These are phyloP conservation scores for Dicrurus megarhynchus DNA, from an alignment of 2,113 vertebrate genomes.

Conservation along the genomic window DNA sequence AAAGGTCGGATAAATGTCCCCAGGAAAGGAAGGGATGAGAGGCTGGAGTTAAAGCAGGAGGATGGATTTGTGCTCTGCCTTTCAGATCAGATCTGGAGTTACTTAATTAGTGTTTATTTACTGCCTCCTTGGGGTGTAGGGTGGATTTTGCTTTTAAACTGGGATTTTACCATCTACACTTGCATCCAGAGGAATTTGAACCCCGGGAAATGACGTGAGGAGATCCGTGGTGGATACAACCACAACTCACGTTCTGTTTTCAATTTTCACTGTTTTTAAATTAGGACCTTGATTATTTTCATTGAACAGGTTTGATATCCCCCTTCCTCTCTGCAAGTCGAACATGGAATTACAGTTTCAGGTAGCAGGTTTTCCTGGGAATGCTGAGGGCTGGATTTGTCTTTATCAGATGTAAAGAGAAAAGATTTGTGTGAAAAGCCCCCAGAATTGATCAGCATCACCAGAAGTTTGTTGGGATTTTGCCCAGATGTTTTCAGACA, in stretches of 20 bases:
- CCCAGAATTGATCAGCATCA: background rate
- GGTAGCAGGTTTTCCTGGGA: background rate
- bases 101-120: background rate
- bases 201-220: background rate
- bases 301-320: background rate
- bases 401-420: background rate
- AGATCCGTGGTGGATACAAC: background rate
- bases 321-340: fast-evolving
- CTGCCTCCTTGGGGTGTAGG: background rate
- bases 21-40: background rate
- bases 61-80: background rate
- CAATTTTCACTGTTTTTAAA: background rate
- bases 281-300: background rate
- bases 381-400: background rate
- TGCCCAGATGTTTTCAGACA: background rate
- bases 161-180: background rate
- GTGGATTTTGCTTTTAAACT: background rate
- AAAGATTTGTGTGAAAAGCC: background rate
- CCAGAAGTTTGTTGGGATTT: background rate
- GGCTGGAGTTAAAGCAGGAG: background rate
- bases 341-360: background rate
- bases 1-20: background rate
- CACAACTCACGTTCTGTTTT: background rate
- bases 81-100: background rate
- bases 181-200: background rate